Evolutionary conservation across 2,797 vertebrate genomes (phyloP), one percentile per base, ranked within the genome.

Genomic region (Botia almorhae): DNA sequence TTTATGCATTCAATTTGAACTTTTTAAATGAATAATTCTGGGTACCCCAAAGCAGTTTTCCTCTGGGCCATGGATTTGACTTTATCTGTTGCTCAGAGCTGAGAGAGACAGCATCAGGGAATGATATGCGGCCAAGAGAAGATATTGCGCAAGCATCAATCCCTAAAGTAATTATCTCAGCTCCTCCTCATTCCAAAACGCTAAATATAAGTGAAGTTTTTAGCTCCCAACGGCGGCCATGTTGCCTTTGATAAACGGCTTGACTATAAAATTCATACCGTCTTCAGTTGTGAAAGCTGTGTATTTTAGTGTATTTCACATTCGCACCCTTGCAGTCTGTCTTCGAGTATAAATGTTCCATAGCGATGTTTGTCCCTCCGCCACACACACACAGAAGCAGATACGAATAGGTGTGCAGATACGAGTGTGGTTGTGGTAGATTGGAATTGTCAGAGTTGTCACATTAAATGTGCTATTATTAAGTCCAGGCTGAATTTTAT

Each of bases 391-490:
- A 81, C 68, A 29, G 50, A 80, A 67, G 26, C 39, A 75, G 73
- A 78, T 67, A 82, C 76, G 58, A 43, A 79, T 71, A 75, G 36
- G 71, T 33, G 13, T 63, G 91, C 23, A 26, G 23, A 26, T 26
- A 26, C 17, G 85, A 89, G 89, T 91, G 90, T 86, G 83, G 91
- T 93, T 94, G 93, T 92, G 90, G 87, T 93, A 94, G 93, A 95
- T 94, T 95, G 94, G 94, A 96, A 94, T 95, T 95, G 95, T 95
- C 94, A 95, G 92, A 88, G 80, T 93, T 96, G 94, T 94, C 95
- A 95, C 91, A 95, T 95, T 94, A 95, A 95, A 95, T 94, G 94
- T 94, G 93, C 92, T 93, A 92, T 95, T 95, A 95, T 95, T 95
- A 95, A 95, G 94, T 94, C 94, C 93, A 90, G 89, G 88, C 92